These are phyloP conservation scores for Lagorchestes hirsutus DNA, from an alignment of 2,797 vertebrate genomes.

Conservation along the genomic window DNA sequence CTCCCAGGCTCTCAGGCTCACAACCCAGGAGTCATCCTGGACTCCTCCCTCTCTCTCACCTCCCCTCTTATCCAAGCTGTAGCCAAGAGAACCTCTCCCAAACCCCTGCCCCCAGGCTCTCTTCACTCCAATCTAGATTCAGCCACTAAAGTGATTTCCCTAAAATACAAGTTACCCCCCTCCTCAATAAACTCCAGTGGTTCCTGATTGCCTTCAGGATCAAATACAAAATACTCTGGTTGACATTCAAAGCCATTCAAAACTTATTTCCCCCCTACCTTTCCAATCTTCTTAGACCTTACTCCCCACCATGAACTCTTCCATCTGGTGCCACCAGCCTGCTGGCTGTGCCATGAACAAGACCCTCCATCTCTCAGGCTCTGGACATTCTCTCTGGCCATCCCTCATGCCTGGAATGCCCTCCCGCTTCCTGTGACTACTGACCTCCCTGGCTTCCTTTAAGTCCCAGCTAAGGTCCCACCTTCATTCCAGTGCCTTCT, in stretches of 20 bases:
- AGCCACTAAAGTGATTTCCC: background rate
- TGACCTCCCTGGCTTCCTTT: background rate
- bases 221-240: background rate
- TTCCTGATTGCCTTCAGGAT: background rate
- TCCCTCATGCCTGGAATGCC: background rate
- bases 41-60: background rate
- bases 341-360: background rate
- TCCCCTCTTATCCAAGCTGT: background rate
- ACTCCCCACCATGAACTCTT: background rate
- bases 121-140: background rate
- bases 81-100: too few relatives aligned
- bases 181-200: background rate
- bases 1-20: background rate
- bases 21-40: background rate
- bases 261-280: background rate
- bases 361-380: background rate
- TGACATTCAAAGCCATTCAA: background rate
- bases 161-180: background rate
- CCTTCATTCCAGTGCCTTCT: background rate
- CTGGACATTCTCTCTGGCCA: background rate
- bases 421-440: background rate
- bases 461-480: background rate
- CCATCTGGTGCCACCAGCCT: too few relatives aligned
- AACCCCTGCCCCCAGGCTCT: too few relatives aligned
- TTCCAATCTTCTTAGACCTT: background rate